Conservation (phyloP, 2,797 vertebrate species). For the Bradypus variegatus region DNA sequence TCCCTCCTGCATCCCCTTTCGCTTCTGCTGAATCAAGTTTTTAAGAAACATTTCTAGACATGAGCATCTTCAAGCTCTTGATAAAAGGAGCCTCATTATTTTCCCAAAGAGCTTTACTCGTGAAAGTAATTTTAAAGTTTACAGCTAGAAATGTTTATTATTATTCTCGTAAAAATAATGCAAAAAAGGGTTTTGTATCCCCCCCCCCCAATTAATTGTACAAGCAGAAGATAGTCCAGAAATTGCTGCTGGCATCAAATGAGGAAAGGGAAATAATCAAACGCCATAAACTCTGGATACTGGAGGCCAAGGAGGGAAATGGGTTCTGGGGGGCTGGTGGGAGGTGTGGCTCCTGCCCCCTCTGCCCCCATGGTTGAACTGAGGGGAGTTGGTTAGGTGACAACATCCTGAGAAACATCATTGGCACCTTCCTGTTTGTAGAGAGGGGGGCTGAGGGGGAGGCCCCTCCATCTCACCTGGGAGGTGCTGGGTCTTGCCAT, state of each 20-base stretch:
- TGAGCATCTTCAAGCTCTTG: background rate
- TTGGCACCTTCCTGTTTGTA: background rate
- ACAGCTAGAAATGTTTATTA: background rate
- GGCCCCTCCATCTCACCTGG: background rate
- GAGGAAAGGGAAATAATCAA: background rate
- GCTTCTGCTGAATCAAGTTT: background rate
- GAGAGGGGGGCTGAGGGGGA: background rate
- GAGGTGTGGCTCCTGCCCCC: background rate
- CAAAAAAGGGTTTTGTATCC: background rate
- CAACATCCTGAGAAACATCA: background rate
- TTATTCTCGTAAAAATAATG: conserved; percentile 21
- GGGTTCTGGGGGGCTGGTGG: background rate
- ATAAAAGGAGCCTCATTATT: background rate
- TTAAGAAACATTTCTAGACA: background rate
- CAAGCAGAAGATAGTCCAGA: background rate
- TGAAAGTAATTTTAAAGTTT: background rate
- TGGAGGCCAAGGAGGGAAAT: background rate
- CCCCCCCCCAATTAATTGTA: background rate
- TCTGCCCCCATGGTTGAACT: background rate
- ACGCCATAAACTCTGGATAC: background rate
- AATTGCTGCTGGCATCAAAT: background rate
- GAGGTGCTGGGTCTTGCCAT: background rate
- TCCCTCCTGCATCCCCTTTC: background rate
- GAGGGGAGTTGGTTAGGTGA: background rate
- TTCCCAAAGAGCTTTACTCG: background rate